Conservation (phyloP, 2,888 invertebrate species). For the Taphrorychus bicolor region DNA sequence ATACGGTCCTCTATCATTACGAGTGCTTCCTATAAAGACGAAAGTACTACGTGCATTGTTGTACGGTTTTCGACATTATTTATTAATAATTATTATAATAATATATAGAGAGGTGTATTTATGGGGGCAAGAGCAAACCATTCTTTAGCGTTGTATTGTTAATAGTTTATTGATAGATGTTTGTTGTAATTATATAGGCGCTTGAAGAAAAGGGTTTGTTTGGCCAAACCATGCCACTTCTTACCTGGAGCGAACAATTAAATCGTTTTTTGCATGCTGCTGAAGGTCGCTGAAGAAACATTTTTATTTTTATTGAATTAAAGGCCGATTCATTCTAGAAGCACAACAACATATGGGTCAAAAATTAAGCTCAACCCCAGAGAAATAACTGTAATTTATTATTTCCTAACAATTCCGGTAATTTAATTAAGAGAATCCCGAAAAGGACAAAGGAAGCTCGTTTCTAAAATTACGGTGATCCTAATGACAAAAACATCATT, state of each 20-base stretch:
- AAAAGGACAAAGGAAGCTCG: background rate
- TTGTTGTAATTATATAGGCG: conserved; percentile 22
- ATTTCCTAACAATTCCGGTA: conserved; percentile 14
- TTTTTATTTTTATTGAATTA: background rate
- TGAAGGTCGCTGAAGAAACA: background rate
- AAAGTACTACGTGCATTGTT: conserved; percentile 28
- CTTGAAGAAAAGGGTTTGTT: background rate
- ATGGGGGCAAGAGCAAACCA: conserved; percentile 23
- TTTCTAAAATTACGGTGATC: conserved; percentile 15
- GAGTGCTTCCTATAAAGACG: conserved; percentile 30
- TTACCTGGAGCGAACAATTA: background rate
- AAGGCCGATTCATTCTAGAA: background rate
- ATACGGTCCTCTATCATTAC: conserved; percentile 33
- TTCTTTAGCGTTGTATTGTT: conserved; percentile 32
- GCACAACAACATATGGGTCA: background rate
- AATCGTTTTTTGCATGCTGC: background rate
- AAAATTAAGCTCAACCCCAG: conserved; percentile 1
- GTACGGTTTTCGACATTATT: conserved; percentile 31
- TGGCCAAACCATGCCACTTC: background rate
- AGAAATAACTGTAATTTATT: conserved; percentile 32
- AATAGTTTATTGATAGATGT: conserved; percentile 37
- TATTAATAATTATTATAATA: conserved; percentile 36
- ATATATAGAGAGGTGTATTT: conserved; percentile 30
- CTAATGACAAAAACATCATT: conserved; percentile 27
- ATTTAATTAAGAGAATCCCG: conserved; percentile 28